Evolutionary conservation across 2,888 invertebrate genomes (phyloP).

Genomic region (Cantharis nigra): DNA sequence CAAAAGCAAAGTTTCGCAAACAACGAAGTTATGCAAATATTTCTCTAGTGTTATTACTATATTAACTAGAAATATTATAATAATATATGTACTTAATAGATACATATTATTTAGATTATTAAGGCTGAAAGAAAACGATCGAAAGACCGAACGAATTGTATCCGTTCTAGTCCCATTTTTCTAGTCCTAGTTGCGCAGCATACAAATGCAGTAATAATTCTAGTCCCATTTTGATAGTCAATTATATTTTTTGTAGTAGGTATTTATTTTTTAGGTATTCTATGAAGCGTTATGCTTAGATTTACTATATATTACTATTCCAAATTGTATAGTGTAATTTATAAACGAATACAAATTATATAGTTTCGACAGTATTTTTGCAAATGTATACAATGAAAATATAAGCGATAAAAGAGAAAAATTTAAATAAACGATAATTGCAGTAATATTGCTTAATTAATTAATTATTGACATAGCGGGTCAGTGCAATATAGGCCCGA

Average conservation of each 20-base stretch:
- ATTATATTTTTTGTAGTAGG: slow-evolving; percentile 45
- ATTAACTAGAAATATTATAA: background rate
- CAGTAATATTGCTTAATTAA: slow-evolving; percentile 13
- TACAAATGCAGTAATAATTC: slow-evolving; percentile 33
- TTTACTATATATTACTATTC: slow-evolving; percentile 27
- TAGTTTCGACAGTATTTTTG: slow-evolving; percentile 58
- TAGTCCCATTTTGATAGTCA: slow-evolving; percentile 56
- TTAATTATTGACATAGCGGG: slow-evolving; percentile 34
- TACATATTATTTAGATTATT: slow-evolving; percentile 38
- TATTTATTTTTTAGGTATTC: slow-evolving; percentile 7
- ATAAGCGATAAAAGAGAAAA: slow-evolving; percentile 19
- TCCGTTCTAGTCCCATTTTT: slow-evolving; percentile 48
- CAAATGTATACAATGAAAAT: slow-evolving; percentile 46
- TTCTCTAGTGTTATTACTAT: slow-evolving; percentile 25
- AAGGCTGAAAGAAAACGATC: slow-evolving; percentile 47
- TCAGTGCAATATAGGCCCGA: slow-evolving; percentile 52
- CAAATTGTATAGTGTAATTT: slow-evolving; percentile 37
- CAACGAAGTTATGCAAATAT: slow-evolving; percentile 56
- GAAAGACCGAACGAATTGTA: slow-evolving; percentile 31
- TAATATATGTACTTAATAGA: slow-evolving; percentile 5
- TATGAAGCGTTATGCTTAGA: slow-evolving; percentile 29
- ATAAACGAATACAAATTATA: slow-evolving; percentile 42
- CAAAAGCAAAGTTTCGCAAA: slow-evolving; percentile 56
- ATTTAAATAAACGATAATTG: slow-evolving; percentile 9
- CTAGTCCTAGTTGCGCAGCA: slow-evolving; percentile 47